phyloP scores from a whole-genome alignment of 2,113 vertebrate genomes.

The Bos taurus region ARS-UCD2.0 NC_037347.1:37439001-37439500 shows the following conservation, averaged over 20 bases:
- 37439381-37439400: constrained; percentile 32
- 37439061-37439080: constrained; percentile 11
- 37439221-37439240: constrained; percentile 54
- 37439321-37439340: constrained; percentile 43
- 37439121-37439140: constrained; percentile 36
- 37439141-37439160: constrained; percentile 18
- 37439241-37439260: not conserved
- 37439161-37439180: constrained; percentile 61
- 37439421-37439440: constrained; percentile 9
- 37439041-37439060: not conserved
- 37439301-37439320: constrained; percentile 32
- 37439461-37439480: constrained; percentile 28
- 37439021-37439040: not conserved
- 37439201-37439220: not conserved
- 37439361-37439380: constrained; percentile 27
- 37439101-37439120: not conserved
- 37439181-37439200: constrained; percentile 27
- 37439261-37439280: constrained; percentile 33
- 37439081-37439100: not conserved
- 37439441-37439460: not conserved
- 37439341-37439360: not conserved
- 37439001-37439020: constrained; percentile 4
- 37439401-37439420: not conserved
- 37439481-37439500: constrained; percentile 15
- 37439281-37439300: constrained; percentile 26